Evolutionary conservation across 2,113 vertebrate genomes (phyloP).

Genomic region (Semicossyphus pulcher): DNA sequence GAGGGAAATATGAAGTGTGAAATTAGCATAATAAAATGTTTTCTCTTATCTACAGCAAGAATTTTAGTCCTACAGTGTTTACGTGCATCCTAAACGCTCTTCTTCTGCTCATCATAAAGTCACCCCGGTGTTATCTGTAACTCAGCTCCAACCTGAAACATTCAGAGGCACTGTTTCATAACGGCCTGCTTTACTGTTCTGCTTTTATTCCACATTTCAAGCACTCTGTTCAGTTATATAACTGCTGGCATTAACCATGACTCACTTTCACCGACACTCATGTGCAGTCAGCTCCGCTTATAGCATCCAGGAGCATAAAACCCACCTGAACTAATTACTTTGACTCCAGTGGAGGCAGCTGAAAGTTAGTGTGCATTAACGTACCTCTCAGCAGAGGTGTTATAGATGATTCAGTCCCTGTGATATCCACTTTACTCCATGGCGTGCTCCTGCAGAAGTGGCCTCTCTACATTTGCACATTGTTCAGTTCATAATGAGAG

Average conservation of each 20-base stretch:
- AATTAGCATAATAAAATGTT: too few species aligned
- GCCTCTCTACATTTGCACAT: constrained; percentile 1
- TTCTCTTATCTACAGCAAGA: too few species aligned
- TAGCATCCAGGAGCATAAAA: constrained; percentile 46
- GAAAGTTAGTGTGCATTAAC: constrained; percentile 49
- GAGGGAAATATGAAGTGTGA: too few species aligned
- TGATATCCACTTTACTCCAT: constrained; percentile 29
- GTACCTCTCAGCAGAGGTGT: constrained; percentile 32
- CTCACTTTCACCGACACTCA: constrained; percentile 45
- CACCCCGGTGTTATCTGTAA: too few species aligned
- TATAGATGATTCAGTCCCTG: constrained; percentile 28
- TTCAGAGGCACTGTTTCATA: constrained; percentile 27
- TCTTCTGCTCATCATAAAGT: too few species aligned
- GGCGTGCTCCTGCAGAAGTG: constrained; percentile 14
- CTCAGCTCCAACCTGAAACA: constrained; percentile 1
- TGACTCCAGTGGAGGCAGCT: constrained; percentile 58
- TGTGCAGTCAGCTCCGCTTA: constrained; percentile 43
- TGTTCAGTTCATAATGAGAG: not conserved
- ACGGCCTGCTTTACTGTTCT: constrained; percentile 6
- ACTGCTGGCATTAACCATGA: constrained; percentile 47
- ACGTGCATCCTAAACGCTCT: too few species aligned
- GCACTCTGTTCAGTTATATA: constrained; percentile 52
- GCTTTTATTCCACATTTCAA: constrained; percentile 38
- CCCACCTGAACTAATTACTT: constrained; percentile 64
- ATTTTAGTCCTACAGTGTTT: too few species aligned